Conservation (phyloP, 2,113 vertebrate genomes). For the Eurypyga helias region DNA sequence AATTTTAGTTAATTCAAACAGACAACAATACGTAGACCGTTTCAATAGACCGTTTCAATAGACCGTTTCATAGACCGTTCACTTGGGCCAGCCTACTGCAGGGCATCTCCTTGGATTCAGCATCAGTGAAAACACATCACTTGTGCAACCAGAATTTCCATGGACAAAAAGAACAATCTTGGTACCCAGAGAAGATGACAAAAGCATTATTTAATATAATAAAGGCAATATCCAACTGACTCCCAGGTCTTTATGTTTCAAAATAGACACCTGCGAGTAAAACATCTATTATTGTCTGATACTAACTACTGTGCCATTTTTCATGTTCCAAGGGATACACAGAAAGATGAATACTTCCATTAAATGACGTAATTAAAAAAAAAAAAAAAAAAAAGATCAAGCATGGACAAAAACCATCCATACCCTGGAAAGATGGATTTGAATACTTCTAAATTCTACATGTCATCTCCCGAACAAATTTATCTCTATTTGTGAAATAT, state of each 20-base stretch:
- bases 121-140: background rate
- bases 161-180: background rate
- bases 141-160: background rate
- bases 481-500: background rate
- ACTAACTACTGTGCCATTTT: background rate
- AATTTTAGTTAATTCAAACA: background rate
- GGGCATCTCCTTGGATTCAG: background rate
- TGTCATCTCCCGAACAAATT: background rate
- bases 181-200: background rate
- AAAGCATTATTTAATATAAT: background rate
- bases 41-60: background rate
- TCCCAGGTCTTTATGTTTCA: background rate
- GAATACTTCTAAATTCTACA: background rate
- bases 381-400: background rate
- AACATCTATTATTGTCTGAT: background rate
- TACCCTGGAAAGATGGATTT: background rate
- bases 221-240: background rate
- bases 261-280: background rate
- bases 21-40: fast-evolving
- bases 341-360: background rate
- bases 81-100: background rate
- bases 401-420: background rate
- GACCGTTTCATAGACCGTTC: background rate
- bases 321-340: background rate
- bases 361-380: background rate